Percentiles rank a stretch among this genome's conserved stretches.
Conservation (phyloP, 2,113 vertebrate species). For the chimpanzee (Pan troglodytes) region NHGRI_mPanTro3-v2.1_pri NC_072413.2:20904001-20904500, state of each 20-base stretch:
- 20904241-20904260: constrained; percentile 73
- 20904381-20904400: neutral
- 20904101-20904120: constrained; percentile 34
- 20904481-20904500: neutral
- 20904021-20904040: constrained; percentile 61
- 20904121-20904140: constrained; percentile 71
- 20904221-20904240: constrained; percentile 75
- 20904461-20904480: neutral
- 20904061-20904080: constrained; percentile 73
- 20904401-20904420: constrained; percentile 11
- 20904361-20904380: neutral
- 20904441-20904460: neutral
- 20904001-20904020: constrained; percentile 70
- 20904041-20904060: constrained; percentile 70
- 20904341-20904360: accelerated
- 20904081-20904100: constrained; percentile 59
- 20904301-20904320: constrained; percentile 33
- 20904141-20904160: constrained; percentile 61
- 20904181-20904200: constrained; percentile 56
- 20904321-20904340: too few species aligned
- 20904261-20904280: constrained; percentile 64
- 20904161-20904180: constrained; percentile 66
- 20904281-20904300: constrained; percentile 35
- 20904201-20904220: constrained; percentile 73
- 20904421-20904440: neutral